Conservation (phyloP, 2,113 vertebrate species). For the Clarias macrocephalus region DNA sequence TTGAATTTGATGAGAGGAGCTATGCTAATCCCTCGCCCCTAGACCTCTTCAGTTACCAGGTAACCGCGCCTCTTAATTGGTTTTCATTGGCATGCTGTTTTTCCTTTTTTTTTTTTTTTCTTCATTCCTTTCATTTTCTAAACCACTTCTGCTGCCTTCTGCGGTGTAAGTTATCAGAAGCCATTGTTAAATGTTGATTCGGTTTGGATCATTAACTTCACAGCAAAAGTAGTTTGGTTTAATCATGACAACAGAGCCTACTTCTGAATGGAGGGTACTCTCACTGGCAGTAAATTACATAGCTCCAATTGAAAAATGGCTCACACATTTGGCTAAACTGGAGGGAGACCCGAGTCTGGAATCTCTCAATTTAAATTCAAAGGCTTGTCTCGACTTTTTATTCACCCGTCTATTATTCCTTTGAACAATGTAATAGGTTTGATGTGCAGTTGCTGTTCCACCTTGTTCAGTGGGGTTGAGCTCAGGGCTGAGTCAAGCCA, state of each 20-base stretch:
- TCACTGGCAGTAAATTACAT: not conserved
- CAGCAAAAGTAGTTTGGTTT: slow-evolving; percentile 30
- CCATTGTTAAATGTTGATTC: slow-evolving; percentile 15
- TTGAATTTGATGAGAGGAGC: slow-evolving; percentile 60
- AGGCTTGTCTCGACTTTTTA: not conserved
- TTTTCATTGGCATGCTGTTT: slow-evolving; percentile 52
- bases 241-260: slow-evolving; percentile 11
- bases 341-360: not conserved
- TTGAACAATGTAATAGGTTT: not conserved
- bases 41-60: slow-evolving; percentile 65
- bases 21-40: slow-evolving; percentile 62
- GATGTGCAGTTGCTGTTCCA: not conserved
- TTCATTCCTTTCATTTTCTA: not conserved
- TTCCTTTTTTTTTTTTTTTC: not conserved
- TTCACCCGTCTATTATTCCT: not conserved
- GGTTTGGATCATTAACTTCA: slow-evolving; percentile 32
- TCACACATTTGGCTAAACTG: not conserved
- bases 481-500: not conserved
- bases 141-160: slow-evolving; percentile 13
- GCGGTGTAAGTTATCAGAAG: not conserved
- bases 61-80: slow-evolving; percentile 62
- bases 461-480: not conserved
- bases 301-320: not conserved
- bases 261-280: not conserved
- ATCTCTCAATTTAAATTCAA: not conserved